Base-by-base conservation (phyloP, 2,797 vertebrate genomes). In the Nasua narica region DNA sequence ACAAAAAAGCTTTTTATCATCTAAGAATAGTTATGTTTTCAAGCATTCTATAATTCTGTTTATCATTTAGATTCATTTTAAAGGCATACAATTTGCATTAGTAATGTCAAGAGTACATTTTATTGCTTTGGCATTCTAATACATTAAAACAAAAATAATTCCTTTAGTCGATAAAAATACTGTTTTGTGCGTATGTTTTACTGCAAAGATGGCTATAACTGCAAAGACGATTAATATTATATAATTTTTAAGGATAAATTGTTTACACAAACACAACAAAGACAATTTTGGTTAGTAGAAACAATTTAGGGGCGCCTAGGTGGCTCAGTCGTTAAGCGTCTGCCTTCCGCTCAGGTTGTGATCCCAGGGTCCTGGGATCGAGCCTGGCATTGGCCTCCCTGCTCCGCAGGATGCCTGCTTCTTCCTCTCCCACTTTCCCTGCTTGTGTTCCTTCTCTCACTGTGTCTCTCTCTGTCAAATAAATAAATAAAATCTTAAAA, bases 51-150 rank as follows among this genome's bases (percentile, higher is more conserved):
- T 67, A 93, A 58, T 76, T 91, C 21, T 89, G 5, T 86, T 93
- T 93, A 87, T 79, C 37, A 95, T 79, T 94, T 76, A 84, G 62
- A 91, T 91, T 93, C n/a, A 94, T 96, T 92, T 83, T 95, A 85
- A 91, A 92, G 23, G 46, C 29, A 84, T 37, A 84, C 16, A 67
- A 58, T 90, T 92, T 94, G 27, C 37, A 81, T 87, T 85, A 77
- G 15, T 83, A 72, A 87, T 79, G 15, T 65, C 7, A 62, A 74
- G 10, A 90, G 32, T 77, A 81, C 27, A 58, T 89, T 93, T 95
- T 86, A 58, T 69, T 96, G 7, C 21, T 93, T 83, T 95, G 12
- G 6, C 27, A 84, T 50, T n/a, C 18, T 90, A 94, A 83, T 91
- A 3, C 85, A 82, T 87, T 91, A 85, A 83, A 93, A 65, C 3